Conservation (phyloP, 1,140 invertebrate genomes). For the Ceratina calcarata region DNA sequence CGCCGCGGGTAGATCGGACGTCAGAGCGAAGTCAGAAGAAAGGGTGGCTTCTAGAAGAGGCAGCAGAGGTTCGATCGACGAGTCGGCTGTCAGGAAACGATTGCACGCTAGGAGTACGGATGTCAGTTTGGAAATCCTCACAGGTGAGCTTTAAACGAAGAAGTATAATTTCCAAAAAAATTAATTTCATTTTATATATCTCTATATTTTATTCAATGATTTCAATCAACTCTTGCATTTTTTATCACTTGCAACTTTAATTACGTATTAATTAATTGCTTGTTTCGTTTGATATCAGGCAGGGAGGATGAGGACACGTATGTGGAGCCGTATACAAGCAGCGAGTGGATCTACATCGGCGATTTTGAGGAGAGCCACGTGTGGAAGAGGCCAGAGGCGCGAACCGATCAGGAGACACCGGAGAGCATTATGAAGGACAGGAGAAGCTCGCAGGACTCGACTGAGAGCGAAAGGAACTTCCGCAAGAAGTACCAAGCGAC, state of each 20-base stretch:
- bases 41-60: slow-evolving; percentile 79
- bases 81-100: slow-evolving; percentile 81
- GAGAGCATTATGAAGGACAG: slow-evolving; percentile 76
- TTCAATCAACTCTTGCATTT: neutral
- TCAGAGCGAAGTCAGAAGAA: slow-evolving; percentile 90
- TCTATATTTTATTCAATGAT: neutral
- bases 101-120: slow-evolving; percentile 86
- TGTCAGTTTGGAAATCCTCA: slow-evolving; percentile 87
- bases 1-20: slow-evolving; percentile 83
- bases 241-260: no score
- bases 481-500: slow-evolving; percentile 91
- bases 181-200: neutral
- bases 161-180: no score
- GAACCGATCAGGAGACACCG: slow-evolving; percentile 74
- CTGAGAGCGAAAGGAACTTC: slow-evolving; percentile 93
- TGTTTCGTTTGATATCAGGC: slow-evolving; percentile 66
- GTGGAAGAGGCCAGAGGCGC: slow-evolving; percentile 84
- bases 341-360: slow-evolving; percentile 88
- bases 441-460: slow-evolving; percentile 86
- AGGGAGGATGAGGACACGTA: slow-evolving; percentile 86
- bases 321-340: slow-evolving; percentile 85
- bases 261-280: no score
- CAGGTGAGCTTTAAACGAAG: slow-evolving; percentile 71
- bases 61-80: slow-evolving; percentile 81
- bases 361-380: slow-evolving; percentile 86